Conservation (phyloP, 2,797 vertebrate species). For the Microhierax caerulescens region DNA sequence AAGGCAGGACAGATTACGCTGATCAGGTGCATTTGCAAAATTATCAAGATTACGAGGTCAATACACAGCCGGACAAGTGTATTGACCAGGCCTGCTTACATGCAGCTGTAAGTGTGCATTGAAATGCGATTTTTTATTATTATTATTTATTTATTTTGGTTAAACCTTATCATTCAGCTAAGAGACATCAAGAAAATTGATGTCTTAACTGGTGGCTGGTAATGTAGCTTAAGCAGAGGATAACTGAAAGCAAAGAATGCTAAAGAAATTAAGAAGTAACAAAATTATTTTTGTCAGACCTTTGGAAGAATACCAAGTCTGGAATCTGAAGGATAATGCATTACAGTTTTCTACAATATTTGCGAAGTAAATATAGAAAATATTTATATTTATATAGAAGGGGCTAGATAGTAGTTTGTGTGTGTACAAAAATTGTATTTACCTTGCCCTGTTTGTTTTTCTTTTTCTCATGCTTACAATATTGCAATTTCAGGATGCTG, state of each 20-base stretch:
- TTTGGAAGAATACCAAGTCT: background rate
- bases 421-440: background rate
- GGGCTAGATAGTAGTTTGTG: background rate
- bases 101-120: background rate
- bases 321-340: background rate
- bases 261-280: background rate
- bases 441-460: background rate
- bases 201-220: background rate
- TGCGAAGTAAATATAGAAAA: background rate
- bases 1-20: background rate
- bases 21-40: background rate
- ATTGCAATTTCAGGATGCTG: background rate
- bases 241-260: background rate
- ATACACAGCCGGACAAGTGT: background rate
- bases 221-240: background rate
- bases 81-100: accelerated
- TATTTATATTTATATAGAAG: background rate
- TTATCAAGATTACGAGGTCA: too few relatives aligned
- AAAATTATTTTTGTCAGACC: background rate
- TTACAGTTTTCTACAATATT: background rate
- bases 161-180: background rate
- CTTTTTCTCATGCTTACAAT: background rate
- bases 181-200: background rate
- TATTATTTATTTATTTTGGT: background rate
- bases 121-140: background rate